Base-by-base conservation (phyloP, 2,888 invertebrate species). In the Halictus quadricinctus region DNA sequence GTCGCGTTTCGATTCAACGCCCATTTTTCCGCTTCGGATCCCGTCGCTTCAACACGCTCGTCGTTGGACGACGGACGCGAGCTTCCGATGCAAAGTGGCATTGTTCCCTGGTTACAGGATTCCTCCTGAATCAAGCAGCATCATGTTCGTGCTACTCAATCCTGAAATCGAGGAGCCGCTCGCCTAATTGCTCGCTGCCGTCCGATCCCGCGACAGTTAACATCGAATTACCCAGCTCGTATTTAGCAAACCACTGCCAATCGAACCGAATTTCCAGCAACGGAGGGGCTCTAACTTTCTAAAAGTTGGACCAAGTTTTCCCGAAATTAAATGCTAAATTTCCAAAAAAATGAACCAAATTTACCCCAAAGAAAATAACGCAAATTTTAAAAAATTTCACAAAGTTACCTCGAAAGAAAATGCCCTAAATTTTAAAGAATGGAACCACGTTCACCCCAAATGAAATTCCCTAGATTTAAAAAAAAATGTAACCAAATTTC, bases 81-180 rank as follows among this genome's bases (percentile, higher is more conserved):
- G 54, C 18, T 54, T 46, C 58, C 50, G 54, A 84, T 72, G 79
- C 70, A 78, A 81, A 80, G 69, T 50, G 85, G 46, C 36, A 85
- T 82, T 87, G 82, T 87, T 79, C 60, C 80, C 29, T 18, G 50
- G 41, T 69, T 73, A 75, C 74, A 43, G 87, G 73, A 84, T 80
- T 78, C 64, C 41, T 43, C 58, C 21, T 41, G 46, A 10, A 48
- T 74, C 69, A 72, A 36, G 74, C 12, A 58, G n/a, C 41, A 72
- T 8, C 43, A 25, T 43, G 18, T 5, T 29, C 66, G 36, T n/a
- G 3, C 21, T 54, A n/a, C 54, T 54, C n/a, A 54, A 18, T 18
- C 3, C 8, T 10, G 66, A 36, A 21, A 36, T 66, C 18, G 15
- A 7, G 15, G 15, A 25, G 64, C 5, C n/a, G 43, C 18, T 1